Percentiles rank a stretch among this genome's conserved stretches.
These are phyloP conservation scores for Copidosoma floridanum DNA, from an alignment of 1,140 invertebrate genomes.

Conservation along the genomic window DNA sequence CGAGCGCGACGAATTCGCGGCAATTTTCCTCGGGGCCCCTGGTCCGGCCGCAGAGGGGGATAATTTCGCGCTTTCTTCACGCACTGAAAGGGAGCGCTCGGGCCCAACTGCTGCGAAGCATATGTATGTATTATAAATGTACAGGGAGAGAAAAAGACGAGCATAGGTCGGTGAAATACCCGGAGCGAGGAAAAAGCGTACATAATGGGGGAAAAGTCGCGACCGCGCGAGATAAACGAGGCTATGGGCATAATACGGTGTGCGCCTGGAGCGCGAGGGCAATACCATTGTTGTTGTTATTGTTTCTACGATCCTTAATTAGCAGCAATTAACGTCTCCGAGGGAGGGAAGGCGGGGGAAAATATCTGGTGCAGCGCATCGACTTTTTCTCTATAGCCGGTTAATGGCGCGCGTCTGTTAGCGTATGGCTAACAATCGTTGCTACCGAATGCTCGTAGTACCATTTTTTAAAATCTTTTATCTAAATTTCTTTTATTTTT, in stretches of 20 bases:
- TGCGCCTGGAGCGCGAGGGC: background rate
- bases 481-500: too few relatives aligned
- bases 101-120: background rate
- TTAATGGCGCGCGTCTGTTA: background rate
- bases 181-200: background rate
- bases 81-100: background rate
- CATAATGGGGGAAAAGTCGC: background rate
- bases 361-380: background rate
- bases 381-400: constrained; percentile 4
- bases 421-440: background rate
- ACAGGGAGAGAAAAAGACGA: constrained; percentile 22
- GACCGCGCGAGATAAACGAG: background rate
- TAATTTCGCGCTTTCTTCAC: constrained; percentile 53
- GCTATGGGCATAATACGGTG: too few relatives aligned
- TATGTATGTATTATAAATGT: constrained; percentile 6
- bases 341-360: background rate
- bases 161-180: too few relatives aligned
- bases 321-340: constrained; percentile 10
- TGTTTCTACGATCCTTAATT: constrained; percentile 13
- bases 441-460: too few relatives aligned
- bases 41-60: too few relatives aligned
- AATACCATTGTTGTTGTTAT: too few relatives aligned
- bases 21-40: constrained; percentile 29
- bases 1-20: constrained; percentile 42
- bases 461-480: too few relatives aligned